Percentiles rank a stretch among this genome's conserved stretches.
Evolutionary conservation across 2,113 vertebrate species (phyloP).

Genomic region (Ramphastos sulfuratus): DNA sequence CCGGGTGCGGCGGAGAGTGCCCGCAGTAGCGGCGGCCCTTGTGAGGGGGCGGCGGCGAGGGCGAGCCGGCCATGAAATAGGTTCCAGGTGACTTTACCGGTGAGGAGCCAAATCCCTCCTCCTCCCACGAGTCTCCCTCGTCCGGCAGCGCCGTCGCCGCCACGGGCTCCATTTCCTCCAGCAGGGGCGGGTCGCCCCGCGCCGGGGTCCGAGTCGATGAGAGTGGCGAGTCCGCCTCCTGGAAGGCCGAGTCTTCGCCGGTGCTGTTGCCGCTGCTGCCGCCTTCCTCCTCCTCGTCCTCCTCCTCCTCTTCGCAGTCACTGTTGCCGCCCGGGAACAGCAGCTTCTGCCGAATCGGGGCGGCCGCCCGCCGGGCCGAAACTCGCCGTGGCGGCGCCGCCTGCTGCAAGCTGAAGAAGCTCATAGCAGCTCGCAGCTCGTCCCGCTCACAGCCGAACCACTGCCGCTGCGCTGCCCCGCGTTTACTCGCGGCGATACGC

Average conservation of each 20-base stretch:
- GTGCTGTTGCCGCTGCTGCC: conserved; percentile 84
- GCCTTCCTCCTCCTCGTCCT: conserved; percentile 79
- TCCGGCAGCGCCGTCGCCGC: conserved; percentile 69
- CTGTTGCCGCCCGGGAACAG: conserved; percentile 79
- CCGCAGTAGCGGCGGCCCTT: conserved; percentile 68
- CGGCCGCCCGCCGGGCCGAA: conserved; percentile 56
- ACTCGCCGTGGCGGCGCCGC: conserved; percentile 60
- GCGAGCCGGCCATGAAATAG: conserved; percentile 77
- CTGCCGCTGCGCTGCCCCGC: background rate
- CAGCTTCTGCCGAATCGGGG: conserved; percentile 84
- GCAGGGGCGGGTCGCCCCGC: conserved; percentile 62
- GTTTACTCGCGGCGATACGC: background rate
- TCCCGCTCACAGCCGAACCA: background rate
- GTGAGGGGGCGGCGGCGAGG: conserved; percentile 76
- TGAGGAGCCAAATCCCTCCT: conserved; percentile 87
- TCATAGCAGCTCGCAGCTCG: conserved; percentile 45
- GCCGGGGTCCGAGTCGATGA: conserved; percentile 68
- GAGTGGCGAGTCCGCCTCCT: conserved; percentile 89
- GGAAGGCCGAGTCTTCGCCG: conserved; percentile 92
- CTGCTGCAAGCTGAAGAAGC: conserved; percentile 73
- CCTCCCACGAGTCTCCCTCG: conserved; percentile 85
- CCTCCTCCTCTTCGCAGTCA: conserved; percentile 87
- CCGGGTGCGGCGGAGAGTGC: conserved; percentile 13
- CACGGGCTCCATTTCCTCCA: conserved; percentile 61
- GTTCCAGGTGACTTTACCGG: conserved; percentile 79